phyloP scores from a whole-genome alignment of 2,797 vertebrate genomes.

The Macropodus opercularis region DNA sequence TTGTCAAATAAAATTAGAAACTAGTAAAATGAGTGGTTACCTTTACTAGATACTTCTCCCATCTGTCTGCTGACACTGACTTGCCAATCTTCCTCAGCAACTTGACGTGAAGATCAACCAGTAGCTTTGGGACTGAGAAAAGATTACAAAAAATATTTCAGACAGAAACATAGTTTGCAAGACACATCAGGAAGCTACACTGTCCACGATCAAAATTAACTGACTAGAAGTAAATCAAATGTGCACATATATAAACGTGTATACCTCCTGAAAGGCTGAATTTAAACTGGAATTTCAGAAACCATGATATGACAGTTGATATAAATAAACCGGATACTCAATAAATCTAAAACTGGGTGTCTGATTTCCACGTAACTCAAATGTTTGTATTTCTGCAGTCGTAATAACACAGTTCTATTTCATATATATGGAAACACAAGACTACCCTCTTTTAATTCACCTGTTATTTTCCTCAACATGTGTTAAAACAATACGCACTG shows the following conservation, averaged over 20 bases:
- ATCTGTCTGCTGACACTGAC: conserved; percentile 95
- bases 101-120: conserved; percentile 98
- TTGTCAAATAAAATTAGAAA: neutral
- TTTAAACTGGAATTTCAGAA: neutral
- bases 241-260: neutral
- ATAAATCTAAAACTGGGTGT: no score
- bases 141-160: neutral
- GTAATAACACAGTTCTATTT: no score
- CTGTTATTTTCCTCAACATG: neutral
- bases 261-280: neutral
- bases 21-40: conserved; percentile 70
- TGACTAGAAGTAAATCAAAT: neutral
- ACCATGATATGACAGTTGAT: neutral
- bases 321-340: neutral
- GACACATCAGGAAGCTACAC: neutral
- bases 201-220: neutral
- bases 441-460: neutral
- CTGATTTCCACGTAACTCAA: no score
- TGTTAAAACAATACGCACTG: no score
- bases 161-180: neutral
- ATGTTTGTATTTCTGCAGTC: no score
- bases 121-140: conserved; percentile 89
- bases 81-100: conserved; percentile 98
- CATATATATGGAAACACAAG: no score
- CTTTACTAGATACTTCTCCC: conserved; percentile 97